Percentiles rank a stretch among this genome's conserved stretches.
Conservation (phyloP, 2,888 invertebrate species). For the Callyntrura sp. region DNA sequence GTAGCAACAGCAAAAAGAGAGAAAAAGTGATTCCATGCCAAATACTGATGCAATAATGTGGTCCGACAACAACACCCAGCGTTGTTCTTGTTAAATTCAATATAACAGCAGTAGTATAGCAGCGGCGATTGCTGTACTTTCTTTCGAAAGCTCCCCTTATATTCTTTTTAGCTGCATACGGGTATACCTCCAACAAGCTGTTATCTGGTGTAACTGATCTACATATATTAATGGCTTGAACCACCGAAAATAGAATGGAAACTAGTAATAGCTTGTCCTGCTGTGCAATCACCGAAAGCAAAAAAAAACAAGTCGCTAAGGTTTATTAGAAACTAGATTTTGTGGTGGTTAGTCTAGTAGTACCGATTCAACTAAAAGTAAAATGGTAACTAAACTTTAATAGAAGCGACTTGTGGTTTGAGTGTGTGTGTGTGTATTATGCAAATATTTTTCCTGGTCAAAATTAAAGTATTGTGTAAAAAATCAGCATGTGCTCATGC, state of each 20-base stretch:
- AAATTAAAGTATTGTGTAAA: constrained; percentile 31
- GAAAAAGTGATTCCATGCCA: neutral
- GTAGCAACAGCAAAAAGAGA: too few species aligned
- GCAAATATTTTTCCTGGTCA: neutral
- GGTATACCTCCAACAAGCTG: neutral
- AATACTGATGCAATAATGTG: neutral
- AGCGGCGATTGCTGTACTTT: constrained; percentile 13
- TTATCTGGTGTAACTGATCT: constrained; percentile 43
- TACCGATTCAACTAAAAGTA: neutral
- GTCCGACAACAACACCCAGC: neutral
- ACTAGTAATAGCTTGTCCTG: neutral
- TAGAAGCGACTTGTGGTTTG: neutral
- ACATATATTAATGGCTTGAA: constrained; percentile 14
- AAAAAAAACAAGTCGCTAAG: constrained; percentile 22
- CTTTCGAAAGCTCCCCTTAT: neutral
- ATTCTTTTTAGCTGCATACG: neutral
- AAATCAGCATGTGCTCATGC: constrained; percentile 6
- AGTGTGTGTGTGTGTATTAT: too few species aligned
- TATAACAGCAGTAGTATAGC: neutral
- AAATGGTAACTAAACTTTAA: neutral
- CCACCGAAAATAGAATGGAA: constrained; percentile 13
- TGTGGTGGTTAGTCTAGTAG: neutral
- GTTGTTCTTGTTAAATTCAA: constrained; percentile 18
- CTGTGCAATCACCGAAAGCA: neutral
- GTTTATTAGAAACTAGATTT: constrained; percentile 19